Conservation (phyloP, 2,888 invertebrate genomes). For the Bursaphelenchus okinawaensis region DNA sequence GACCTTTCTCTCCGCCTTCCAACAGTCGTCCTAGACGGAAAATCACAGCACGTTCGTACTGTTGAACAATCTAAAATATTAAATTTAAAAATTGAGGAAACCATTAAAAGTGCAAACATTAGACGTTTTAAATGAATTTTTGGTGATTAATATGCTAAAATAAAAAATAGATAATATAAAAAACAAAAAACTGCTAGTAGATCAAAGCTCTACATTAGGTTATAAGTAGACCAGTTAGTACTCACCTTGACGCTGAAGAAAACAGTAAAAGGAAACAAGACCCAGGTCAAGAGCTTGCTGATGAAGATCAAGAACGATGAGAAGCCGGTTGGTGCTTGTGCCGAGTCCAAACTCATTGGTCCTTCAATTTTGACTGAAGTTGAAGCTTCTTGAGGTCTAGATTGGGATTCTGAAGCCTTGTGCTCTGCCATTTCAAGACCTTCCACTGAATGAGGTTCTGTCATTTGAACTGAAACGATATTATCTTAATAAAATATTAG, state of each 20-base stretch:
- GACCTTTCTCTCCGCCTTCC: constrained; percentile 72
- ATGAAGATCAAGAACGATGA: constrained; percentile 17
- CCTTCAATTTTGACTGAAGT: neutral
- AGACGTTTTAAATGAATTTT: neutral
- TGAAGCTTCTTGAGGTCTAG: neutral
- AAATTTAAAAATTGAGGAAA: too few relatives aligned
- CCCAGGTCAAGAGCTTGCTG: constrained; percentile 13
- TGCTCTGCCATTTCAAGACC: neutral
- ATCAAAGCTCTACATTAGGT: too few relatives aligned
- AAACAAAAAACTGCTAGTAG: neutral
- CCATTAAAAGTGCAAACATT: neutral
- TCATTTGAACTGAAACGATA: too few relatives aligned
- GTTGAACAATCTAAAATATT: constrained; percentile 55
- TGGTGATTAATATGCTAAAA: neutral
- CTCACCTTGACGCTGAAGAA: constrained; percentile 23
- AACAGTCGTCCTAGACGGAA: constrained; percentile 75
- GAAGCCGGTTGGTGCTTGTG: neutral
- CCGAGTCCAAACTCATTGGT: neutral
- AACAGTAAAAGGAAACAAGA: constrained; percentile 19
- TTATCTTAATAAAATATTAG: too few relatives aligned
- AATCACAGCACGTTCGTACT: constrained; percentile 74
- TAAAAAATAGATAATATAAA: neutral
- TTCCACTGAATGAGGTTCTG: neutral
- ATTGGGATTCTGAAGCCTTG: neutral
- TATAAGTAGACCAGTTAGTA: too few relatives aligned